Evolutionary conservation across 2,113 vertebrate genomes (phyloP), one percentile per base, ranked within the genome.

Genomic region (Myocastor coypus): DNA sequence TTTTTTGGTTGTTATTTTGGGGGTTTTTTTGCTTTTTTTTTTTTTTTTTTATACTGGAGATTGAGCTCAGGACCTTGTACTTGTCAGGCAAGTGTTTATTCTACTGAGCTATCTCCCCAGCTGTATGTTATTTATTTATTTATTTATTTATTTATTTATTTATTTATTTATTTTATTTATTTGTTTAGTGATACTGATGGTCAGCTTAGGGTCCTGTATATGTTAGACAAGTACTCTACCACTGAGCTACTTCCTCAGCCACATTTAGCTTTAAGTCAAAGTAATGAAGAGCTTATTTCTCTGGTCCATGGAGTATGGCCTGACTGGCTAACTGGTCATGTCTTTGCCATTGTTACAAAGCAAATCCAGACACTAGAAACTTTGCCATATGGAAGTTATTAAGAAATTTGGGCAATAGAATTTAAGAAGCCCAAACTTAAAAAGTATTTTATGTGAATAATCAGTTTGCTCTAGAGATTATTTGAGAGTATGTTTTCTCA

Each of bases 401-500:
- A 87, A 81, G 59, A n/a, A 82, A 77, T 46, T 75, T 16, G 34
- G 40, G 34, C 34, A 77, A 30, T 12, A 91, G 32, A 66, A 5
- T 3, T 66, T 77, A 55, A 90, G 34, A 92, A 40, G 4, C n/a
- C 16, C 46, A 86, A 40, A 57, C 42, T 19, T 63, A 87, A 87
- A 87, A 66, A 34, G 2, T 57, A 73, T 87, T 92, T 95, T 73
- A 81, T 69, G 40, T 83, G 34, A 97, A 94, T 24, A 94, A 57
- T 37, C 5, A 82, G 37, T 83, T 95, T 94, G 71, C 75, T 92
- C 42, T 59, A 77, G n/a, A 16, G 68, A n/a, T 37, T 87, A 11
- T 89, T 96, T 75, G 84, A 84, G 83, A 97, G 59, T 81, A 32
- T 1, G 17, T n/a, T 80, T 92, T 88, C 61, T 59, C 63, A 20